These are phyloP conservation scores for Paradisaea rubra DNA, from an alignment of 2,113 vertebrate species.

Conservation along the genomic window DNA sequence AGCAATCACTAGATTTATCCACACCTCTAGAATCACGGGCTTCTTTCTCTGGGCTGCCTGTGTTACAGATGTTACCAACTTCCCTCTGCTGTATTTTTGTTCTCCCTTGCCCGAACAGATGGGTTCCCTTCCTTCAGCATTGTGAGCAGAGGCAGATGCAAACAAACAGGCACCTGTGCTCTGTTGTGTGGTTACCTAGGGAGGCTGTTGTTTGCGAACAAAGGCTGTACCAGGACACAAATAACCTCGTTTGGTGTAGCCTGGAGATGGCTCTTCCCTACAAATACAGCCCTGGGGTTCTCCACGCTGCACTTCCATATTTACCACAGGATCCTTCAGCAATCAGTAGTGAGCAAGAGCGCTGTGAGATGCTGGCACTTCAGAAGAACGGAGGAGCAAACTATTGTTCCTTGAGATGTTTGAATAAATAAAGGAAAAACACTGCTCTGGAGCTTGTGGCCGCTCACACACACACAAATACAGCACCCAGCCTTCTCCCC, in stretches of 20 bases:
- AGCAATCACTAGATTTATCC: neutral
- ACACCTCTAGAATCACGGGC: neutral
- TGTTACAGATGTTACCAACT: neutral
- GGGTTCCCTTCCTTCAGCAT: neutral
- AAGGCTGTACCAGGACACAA: neutral
- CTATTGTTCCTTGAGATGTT: neutral
- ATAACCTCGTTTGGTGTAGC: neutral
- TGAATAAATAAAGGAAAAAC: neutral
- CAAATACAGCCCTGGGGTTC: neutral
- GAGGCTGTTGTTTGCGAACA: slow-evolving; percentile 30
- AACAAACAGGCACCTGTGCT: neutral
- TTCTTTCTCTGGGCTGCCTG: neutral
- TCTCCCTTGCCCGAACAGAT: neutral
- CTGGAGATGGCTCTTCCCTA: slow-evolving; percentile 2
- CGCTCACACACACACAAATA: neutral
- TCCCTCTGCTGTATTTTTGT: neutral
- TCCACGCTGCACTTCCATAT: neutral
- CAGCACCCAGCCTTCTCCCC: neutral
- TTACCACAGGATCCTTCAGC: neutral
- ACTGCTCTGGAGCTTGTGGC: neutral
- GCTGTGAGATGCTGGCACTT: neutral
- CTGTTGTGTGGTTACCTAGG: slow-evolving; percentile 30
- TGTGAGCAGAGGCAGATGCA: neutral
- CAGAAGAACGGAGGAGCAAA: neutral
- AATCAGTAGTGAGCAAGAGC: neutral